Base-by-base conservation (phyloP, 2,888 invertebrate genomes). In the Sphaerophoria taeniata region DNA sequence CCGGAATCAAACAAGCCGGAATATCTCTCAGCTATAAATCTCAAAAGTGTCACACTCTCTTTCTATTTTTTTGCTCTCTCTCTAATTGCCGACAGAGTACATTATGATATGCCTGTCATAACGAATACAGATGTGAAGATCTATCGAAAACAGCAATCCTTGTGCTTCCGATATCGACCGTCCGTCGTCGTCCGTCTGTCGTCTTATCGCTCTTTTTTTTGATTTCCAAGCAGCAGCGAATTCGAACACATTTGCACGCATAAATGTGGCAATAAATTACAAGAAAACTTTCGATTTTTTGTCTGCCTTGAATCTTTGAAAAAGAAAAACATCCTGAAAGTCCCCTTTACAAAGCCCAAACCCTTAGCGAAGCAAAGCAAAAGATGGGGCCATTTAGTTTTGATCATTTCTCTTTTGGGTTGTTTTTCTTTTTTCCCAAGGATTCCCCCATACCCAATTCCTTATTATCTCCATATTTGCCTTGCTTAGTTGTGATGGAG, bases 41-140 rank as follows among this genome's bases (percentile, higher is more conserved):
- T 85, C 53, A 70, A 81, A 85, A 85, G 73, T 85, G 81, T 85
- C 85, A 85, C 76, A 77, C 76, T 70, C 65, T 65, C 24, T 6
- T 12, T 0, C 24, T 43, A 24, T 60, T 51, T 9, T 6, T 58
- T 39, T 36, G n/a, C 16, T 4, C 14, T 5, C 16, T 16, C 3
- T 43, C 14, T 0, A 34, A 14, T 7, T 63, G 53, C 43, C 45
- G 39, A 85, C 88, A 87, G 88, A 88, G 88, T 89, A 88, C 89
- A 90, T 90, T 88, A 89, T 90, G 90, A 90, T 60, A 60, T 89
- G 90, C 89, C 90, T 90, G 89, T 90, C 90, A 90, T 89, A 90
- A 89, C 89, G 89, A 89, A 90, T 89, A 89, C 89, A 89, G 89
- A 90, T 89, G 88, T 88, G 72, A 56, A 81, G 76, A 85, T 81